A percentile compares a stretch with the other conserved stretches of the same genome.
Conservation (phyloP, 2,888 invertebrate species). For the Hypena proboscidalis region DNA sequence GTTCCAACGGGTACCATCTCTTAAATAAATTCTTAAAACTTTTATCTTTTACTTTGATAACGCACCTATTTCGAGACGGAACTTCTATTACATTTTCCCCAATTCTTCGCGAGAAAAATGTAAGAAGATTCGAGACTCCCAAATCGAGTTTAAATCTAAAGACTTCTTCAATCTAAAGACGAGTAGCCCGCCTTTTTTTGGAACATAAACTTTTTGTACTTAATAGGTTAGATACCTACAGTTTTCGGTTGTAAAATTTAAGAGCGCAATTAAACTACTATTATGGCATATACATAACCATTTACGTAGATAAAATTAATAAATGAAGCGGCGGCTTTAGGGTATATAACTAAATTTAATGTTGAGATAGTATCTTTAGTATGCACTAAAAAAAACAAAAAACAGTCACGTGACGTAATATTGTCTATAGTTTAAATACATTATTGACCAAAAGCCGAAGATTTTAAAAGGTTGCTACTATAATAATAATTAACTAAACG, state of each 20-base stretch:
- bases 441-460: conserved; percentile 14
- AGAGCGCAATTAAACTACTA: conserved; percentile 7
- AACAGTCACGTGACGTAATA: conserved; percentile 17
- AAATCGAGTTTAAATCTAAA: conserved; percentile 30
- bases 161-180: conserved; percentile 30
- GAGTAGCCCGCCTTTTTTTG: conserved; percentile 11
- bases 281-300: neutral
- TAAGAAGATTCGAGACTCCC: conserved; percentile 38
- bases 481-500: conserved; percentile 55
- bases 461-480: conserved; percentile 47
- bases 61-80: conserved; percentile 57
- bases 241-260: conserved; percentile 5
- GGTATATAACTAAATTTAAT: conserved; percentile 13
- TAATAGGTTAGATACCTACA: conserved; percentile 1
- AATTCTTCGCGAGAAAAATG: conserved; percentile 43
- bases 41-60: conserved; percentile 74
- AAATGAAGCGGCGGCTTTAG: conserved; percentile 3
- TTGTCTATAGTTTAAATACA: conserved; percentile 10
- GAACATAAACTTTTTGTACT: conserved; percentile 11
- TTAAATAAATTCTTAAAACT: conserved; percentile 77
- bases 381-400: conserved; percentile 15
- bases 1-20: conserved; percentile 56
- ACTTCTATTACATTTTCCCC: conserved; percentile 53
- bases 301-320: conserved; percentile 7
- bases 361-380: conserved; percentile 3